Evolutionary conservation across 2,113 vertebrate genomes (phyloP).

Genomic region (Epinephelus cyanopodus): DNA sequence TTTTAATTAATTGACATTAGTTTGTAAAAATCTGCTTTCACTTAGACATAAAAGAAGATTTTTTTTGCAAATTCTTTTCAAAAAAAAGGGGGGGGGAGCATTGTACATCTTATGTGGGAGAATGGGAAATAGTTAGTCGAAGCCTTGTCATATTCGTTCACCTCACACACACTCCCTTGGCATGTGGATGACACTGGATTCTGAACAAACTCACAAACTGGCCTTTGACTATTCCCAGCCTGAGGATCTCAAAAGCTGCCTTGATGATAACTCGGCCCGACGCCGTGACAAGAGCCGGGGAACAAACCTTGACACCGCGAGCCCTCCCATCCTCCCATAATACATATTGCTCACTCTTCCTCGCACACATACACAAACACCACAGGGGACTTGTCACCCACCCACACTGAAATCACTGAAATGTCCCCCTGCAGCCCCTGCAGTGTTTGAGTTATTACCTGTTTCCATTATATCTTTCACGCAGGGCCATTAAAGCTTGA

Average conservation of each 20-base stretch:
- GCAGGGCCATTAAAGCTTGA: slow-evolving; percentile 63
- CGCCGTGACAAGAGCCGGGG: slow-evolving; percentile 66
- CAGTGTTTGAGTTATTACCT: slow-evolving; percentile 63
- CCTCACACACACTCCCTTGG: slow-evolving; percentile 28
- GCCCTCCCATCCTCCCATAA: slow-evolving; percentile 42
- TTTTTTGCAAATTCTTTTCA: no score
- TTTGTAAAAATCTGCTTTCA: no score
- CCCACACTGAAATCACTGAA: slow-evolving; percentile 44
- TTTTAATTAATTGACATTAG: no score
- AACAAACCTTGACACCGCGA: slow-evolving; percentile 61
- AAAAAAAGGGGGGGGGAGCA: no score
- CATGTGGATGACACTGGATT: slow-evolving; percentile 25
- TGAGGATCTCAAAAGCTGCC: slow-evolving; percentile 37
- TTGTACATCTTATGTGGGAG: neutral
- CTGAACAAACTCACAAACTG: slow-evolving; percentile 59
- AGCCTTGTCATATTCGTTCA: slow-evolving; percentile 51
- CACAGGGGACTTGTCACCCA: slow-evolving; percentile 46
- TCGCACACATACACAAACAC: slow-evolving; percentile 41
- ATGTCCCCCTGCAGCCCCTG: slow-evolving; percentile 19
- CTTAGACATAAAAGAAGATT: no score
- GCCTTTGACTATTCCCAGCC: slow-evolving; percentile 60
- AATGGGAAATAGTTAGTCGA: slow-evolving; percentile 20
- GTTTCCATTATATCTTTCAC: slow-evolving; percentile 62
- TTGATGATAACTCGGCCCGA: slow-evolving; percentile 67
- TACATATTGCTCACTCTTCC: slow-evolving; percentile 55